phyloP scores from a whole-genome alignment of 2,888 invertebrate species.

The Galeopsomyia nigrocyanea region DNA sequence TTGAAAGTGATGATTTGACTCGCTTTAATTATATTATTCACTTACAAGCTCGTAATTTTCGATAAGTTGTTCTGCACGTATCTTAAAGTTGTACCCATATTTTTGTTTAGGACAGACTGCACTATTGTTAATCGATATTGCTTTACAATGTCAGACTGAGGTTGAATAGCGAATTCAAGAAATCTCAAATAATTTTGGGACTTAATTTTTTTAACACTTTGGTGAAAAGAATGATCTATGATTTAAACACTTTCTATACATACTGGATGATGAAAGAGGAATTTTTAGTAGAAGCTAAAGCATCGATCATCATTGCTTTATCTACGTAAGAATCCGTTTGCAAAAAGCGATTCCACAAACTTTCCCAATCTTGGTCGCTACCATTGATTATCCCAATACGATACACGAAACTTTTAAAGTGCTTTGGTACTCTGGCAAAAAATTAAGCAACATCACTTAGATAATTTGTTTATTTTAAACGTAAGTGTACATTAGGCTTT shows the following conservation, averaged over 20 bases:
- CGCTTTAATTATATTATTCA: slow-evolving; percentile 7
- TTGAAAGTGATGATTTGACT: not conserved
- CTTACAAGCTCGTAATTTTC: slow-evolving; percentile 52
- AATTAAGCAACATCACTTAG: too few species aligned
- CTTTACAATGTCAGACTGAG: slow-evolving; percentile 50
- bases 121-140: slow-evolving; percentile 56
- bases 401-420: slow-evolving; percentile 80
- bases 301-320: slow-evolving; percentile 75
- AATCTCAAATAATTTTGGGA: slow-evolving; percentile 42
- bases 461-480: not conserved
- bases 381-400: slow-evolving; percentile 79
- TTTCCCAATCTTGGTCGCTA: slow-evolving; percentile 74
- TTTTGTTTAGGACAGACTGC: slow-evolving; percentile 52
- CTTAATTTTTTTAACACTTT: slow-evolving; percentile 1
- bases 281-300: slow-evolving; percentile 78
- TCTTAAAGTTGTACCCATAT: slow-evolving; percentile 52
- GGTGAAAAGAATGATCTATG: not conserved
- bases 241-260: slow-evolving; percentile 41
- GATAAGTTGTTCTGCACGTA: slow-evolving; percentile 55
- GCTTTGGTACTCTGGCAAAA: slow-evolving; percentile 56
- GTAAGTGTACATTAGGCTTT: not conserved
- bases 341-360: slow-evolving; percentile 75
- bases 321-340: slow-evolving; percentile 77
- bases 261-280: slow-evolving; percentile 72
- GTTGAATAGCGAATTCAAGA: slow-evolving; percentile 44